Conservation (phyloP, 2,797 vertebrate species). For the Agapornis canus region DNA sequence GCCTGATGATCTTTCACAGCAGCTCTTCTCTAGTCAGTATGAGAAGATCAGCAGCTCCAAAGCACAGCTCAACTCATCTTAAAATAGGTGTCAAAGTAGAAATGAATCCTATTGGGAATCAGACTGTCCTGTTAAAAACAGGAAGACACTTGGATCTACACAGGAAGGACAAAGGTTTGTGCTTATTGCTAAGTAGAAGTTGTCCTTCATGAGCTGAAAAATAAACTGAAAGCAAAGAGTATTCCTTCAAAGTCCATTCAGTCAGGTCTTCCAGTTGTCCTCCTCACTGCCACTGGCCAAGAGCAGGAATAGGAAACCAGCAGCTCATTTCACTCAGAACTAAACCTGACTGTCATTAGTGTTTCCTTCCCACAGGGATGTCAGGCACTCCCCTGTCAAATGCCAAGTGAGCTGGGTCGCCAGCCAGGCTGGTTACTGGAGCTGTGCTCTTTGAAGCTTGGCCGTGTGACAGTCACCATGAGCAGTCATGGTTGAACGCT, state of each 20-base stretch:
- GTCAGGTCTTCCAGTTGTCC: background rate
- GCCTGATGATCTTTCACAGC: background rate
- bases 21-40: background rate
- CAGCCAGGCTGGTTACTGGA: background rate
- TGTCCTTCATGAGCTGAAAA: constrained; percentile 35
- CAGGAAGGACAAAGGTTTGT: constrained; percentile 21
- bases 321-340: background rate
- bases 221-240: constrained; percentile 20
- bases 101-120: background rate
- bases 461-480: background rate
- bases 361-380: background rate
- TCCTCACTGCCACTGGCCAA: background rate
- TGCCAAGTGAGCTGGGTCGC: background rate
- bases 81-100: constrained; percentile 7
- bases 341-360: background rate
- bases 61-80: background rate
- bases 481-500: background rate
- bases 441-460: background rate
- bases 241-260: background rate
- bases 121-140: background rate
- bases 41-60: background rate
- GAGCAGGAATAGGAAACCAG: background rate
- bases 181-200: constrained; percentile 28
- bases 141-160: background rate
- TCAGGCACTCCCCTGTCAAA: background rate